phyloP scores from a whole-genome alignment of 2,888 invertebrate genomes.

The Apotomis capreana region DNA sequence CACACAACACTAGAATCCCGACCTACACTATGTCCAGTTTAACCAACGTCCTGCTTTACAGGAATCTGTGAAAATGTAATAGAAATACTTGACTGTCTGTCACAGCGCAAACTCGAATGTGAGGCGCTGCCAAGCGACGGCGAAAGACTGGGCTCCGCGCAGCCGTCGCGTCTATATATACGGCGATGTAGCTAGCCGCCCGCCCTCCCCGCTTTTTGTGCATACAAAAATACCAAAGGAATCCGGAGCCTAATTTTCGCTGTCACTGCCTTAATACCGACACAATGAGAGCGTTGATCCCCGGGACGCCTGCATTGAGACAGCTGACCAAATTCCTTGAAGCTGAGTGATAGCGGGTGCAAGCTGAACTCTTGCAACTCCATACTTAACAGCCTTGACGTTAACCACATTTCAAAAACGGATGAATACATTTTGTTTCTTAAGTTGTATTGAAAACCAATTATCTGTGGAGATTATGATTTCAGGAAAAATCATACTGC shows the following conservation, averaged over 20 bases:
- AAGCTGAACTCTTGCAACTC: constrained; percentile 3
- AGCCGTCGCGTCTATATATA: constrained; percentile 70
- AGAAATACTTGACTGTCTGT: constrained; percentile 35
- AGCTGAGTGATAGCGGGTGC: constrained; percentile 56
- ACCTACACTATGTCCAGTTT: constrained; percentile 28
- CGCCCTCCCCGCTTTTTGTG: constrained; percentile 70
- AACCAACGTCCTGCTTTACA: neutral
- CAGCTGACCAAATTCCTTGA: constrained; percentile 71
- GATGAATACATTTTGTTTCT: constrained; percentile 8
- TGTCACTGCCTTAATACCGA: constrained; percentile 73
- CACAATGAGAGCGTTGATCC: constrained; percentile 82
- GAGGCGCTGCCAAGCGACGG: constrained; percentile 54
- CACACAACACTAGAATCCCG: constrained; percentile 38
- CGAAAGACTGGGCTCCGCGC: constrained; percentile 76
- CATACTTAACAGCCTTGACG: constrained; percentile 19
- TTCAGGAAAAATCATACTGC: too few relatives aligned
- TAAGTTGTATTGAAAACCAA: neutral
- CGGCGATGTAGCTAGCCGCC: constrained; percentile 59
- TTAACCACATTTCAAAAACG: constrained; percentile 20
- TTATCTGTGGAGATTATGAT: too few relatives aligned
- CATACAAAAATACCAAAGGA: constrained; percentile 80
- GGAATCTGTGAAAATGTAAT: constrained; percentile 21
- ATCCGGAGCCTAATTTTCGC: constrained; percentile 78
- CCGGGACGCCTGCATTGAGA: constrained; percentile 63
- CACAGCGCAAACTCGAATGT: constrained; percentile 49